Evolutionary conservation across 2,888 invertebrate genomes (phyloP).

Genomic region (Hydraecia micacea): DNA sequence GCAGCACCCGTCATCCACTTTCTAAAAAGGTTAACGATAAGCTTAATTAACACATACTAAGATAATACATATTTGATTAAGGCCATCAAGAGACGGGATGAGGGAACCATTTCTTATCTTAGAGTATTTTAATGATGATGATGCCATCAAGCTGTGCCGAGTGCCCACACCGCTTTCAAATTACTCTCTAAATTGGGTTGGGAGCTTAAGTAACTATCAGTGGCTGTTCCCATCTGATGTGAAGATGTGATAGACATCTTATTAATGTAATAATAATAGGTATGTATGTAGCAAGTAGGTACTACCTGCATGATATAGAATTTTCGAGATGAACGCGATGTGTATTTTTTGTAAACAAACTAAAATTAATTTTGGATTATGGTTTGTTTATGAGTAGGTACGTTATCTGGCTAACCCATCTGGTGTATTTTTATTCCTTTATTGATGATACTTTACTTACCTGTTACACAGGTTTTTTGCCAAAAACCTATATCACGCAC

Average conservation of each 20-base stretch:
- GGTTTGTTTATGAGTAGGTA: background rate
- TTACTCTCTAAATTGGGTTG: slow-evolving; percentile 22
- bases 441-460: background rate
- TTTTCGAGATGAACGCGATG: background rate
- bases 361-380: background rate
- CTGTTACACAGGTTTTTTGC: no score
- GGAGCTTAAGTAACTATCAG: background rate
- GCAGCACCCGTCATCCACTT: slow-evolving; percentile 16
- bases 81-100: slow-evolving; percentile 26
- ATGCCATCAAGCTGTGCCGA: background rate
- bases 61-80: slow-evolving; percentile 25
- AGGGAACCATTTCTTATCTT: slow-evolving; percentile 23
- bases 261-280: background rate
- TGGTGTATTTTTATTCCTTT: background rate
- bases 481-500: no score
- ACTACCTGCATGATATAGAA: no score
- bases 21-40: slow-evolving; percentile 50
- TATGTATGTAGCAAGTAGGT: background rate
- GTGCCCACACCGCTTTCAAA: slow-evolving; percentile 31
- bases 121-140: slow-evolving; percentile 34
- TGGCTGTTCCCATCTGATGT: background rate
- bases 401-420: background rate
- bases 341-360: background rate
- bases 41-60: slow-evolving; percentile 24
- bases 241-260: slow-evolving; percentile 4